Evolutionary conservation across 2,113 vertebrate genomes (phyloP), one percentile per base, ranked within the genome.

Genomic region (Anolis carolinensis): DNA sequence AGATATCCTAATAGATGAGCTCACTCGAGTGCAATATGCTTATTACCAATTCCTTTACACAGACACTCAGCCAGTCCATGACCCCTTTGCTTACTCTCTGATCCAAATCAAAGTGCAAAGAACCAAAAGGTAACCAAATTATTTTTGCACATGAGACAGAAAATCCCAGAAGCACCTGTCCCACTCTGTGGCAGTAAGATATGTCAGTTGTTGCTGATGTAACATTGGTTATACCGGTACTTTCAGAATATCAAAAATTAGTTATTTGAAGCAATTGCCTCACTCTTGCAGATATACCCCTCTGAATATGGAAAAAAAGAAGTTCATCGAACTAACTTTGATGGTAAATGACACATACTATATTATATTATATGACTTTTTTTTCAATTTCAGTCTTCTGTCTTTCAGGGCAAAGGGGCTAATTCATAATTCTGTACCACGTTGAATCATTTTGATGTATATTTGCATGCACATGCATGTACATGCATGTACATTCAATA

Each of bases 1-100:
- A 84, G 78, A 13, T 44, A 48, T 79, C 30, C 36, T 71, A 32
- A 72, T 5, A 84, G 82, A 70, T 67, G 70, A 88, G 79, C 55
- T 13, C 71, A 59, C 72, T 44, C 52, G 63, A 59, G n/a, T 14
- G 13, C 25, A 77, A 25, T 36, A 11, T 59, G 34, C 48, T 79
- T 25, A 68, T 20, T 18, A 59, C 32, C 21, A 44, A 25, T 30
- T 39, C 34, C 18, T 34, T 32, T 50, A 62, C 25, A 55, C 67
- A 72, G 27, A 25, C 18, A 52, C 25, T 10, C 10, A 11, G 27
- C 30, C 65, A 68, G 25, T 11, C 25, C 65, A 68, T 27, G 65
- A 13, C 27, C 6, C 9, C 30, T 30, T 68, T 68, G 65, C 23
- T 68, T 7, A 27, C 27, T 25, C 65, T 11, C 30, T 30, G 9